These are phyloP conservation scores for Choloepus didactylus DNA, from an alignment of 2,797 vertebrate genomes.

Conservation along the genomic window DNA sequence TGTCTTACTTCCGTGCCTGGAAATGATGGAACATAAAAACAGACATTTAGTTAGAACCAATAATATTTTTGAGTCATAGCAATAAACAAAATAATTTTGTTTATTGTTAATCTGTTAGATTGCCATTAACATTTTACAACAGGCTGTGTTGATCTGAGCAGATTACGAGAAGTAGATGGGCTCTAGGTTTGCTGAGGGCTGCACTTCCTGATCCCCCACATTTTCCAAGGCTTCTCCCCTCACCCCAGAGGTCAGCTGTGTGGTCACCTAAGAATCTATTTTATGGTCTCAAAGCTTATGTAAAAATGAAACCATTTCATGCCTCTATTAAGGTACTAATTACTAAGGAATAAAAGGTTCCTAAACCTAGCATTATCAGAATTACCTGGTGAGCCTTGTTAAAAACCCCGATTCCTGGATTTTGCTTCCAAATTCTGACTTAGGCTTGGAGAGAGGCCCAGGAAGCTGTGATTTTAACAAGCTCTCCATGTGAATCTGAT, in stretches of 20 bases:
- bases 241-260: not conserved
- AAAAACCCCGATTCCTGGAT: not conserved
- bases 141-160: conserved; percentile 36
- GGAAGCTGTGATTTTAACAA: not conserved
- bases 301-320: not conserved
- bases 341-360: not conserved
- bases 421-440: not conserved
- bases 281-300: not conserved
- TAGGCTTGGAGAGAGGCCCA: not conserved
- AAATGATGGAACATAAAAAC: conserved; percentile 83
- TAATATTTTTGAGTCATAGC: conserved; percentile 71
- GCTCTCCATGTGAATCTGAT: not conserved
- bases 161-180: conserved; percentile 37
- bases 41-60: conserved; percentile 77
- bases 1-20: conserved; percentile 81
- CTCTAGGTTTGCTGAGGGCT: not conserved
- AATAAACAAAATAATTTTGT: conserved; percentile 82
- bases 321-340: not conserved
- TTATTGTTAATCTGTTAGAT: conserved; percentile 77
- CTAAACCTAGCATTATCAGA: not conserved
- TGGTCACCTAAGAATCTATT: not conserved
- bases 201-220: not conserved
- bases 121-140: conserved; percentile 73
- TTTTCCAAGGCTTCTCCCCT: not conserved
- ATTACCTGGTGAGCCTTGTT: not conserved